A percentile compares a stretch with the other conserved stretches of the same genome.
These are phyloP conservation scores for Helostoma temminkii DNA, from an alignment of 2,797 vertebrate genomes.

Conservation along the genomic window DNA sequence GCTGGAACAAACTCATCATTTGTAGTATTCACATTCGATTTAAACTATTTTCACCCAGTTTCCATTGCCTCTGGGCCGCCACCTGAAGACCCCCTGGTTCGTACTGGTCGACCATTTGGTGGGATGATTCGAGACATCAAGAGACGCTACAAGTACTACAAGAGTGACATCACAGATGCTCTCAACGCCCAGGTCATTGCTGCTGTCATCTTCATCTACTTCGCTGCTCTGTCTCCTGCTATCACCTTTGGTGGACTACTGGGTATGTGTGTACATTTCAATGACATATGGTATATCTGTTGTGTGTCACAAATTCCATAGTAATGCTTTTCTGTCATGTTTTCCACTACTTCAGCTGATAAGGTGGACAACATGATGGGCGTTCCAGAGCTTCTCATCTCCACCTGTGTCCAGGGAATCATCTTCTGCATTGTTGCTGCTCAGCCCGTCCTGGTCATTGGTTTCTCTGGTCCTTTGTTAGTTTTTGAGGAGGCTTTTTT, in stretches of 20 bases:
- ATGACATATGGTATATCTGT: not conserved
- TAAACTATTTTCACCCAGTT: constrained; percentile 41
- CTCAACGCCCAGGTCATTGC: constrained; percentile 91
- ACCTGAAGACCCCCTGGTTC: constrained; percentile 87
- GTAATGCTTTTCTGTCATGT: not conserved
- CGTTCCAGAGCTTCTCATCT: constrained; percentile 93
- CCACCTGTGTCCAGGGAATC: constrained; percentile 90
- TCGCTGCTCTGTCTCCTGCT: constrained; percentile 93
- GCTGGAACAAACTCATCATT: not conserved
- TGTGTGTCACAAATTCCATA: not conserved
- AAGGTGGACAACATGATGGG: constrained; percentile 93
- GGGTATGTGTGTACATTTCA: constrained; percentile 75
- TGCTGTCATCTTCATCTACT: constrained; percentile 97
- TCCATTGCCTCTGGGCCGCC: constrained; percentile 57
- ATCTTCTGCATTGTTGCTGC: constrained; percentile 92
- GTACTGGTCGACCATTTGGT: constrained; percentile 89
- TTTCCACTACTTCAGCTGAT: constrained; percentile 84
- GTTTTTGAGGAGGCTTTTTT: constrained; percentile 98
- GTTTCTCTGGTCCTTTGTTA: constrained; percentile 96
- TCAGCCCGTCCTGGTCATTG: constrained; percentile 94
- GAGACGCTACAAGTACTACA: constrained; percentile 91
- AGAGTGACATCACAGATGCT: constrained; percentile 93
- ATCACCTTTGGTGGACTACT: constrained; percentile 96
- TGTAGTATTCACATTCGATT: not conserved
- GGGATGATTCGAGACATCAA: constrained; percentile 90